Conservation (phyloP, 2,888 invertebrate species). For the Eretmocerus hayati region DNA sequence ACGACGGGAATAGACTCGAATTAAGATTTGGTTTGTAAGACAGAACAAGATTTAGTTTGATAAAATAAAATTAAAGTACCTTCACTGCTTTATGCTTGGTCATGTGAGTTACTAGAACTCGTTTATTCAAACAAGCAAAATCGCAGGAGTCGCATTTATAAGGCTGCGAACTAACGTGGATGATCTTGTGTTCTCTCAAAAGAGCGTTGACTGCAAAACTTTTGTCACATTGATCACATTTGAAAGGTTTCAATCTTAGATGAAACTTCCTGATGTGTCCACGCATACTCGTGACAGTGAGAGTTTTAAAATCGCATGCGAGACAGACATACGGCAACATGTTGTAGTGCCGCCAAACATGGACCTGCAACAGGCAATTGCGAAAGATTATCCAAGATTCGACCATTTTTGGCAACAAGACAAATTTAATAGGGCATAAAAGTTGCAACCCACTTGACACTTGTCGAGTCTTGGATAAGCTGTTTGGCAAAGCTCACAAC, state of each 20-base stretch:
- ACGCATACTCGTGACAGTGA: conserved; percentile 15
- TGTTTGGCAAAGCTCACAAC: conserved; percentile 9
- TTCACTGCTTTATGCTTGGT: conserved; percentile 14
- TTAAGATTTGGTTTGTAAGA: background rate
- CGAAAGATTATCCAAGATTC: background rate
- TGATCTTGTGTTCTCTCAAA: conserved; percentile 11
- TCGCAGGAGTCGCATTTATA: conserved; percentile 12
- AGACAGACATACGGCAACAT: conserved; percentile 14
- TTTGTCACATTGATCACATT: conserved; percentile 13
- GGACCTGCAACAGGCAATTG: conserved; percentile 7
- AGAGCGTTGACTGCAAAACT: conserved; percentile 2
- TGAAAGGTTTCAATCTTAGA: conserved; percentile 13
- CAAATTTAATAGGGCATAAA: background rate
- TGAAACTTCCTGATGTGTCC: conserved; percentile 15
- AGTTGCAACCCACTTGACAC: conserved; percentile 9
- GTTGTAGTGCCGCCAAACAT: conserved; percentile 16
- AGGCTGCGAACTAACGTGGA: conserved; percentile 1
- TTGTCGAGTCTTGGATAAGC: conserved; percentile 13
- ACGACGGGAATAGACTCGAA: background rate
- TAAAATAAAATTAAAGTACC: background rate
- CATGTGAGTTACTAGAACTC: conserved; percentile 8
- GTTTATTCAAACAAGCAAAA: conserved; percentile 10
- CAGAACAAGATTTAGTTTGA: background rate
- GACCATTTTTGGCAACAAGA: background rate
- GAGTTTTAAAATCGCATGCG: conserved; percentile 14